phyloP scores from a whole-genome alignment of 2,797 vertebrate species.

The Rhincodon typus region DNA sequence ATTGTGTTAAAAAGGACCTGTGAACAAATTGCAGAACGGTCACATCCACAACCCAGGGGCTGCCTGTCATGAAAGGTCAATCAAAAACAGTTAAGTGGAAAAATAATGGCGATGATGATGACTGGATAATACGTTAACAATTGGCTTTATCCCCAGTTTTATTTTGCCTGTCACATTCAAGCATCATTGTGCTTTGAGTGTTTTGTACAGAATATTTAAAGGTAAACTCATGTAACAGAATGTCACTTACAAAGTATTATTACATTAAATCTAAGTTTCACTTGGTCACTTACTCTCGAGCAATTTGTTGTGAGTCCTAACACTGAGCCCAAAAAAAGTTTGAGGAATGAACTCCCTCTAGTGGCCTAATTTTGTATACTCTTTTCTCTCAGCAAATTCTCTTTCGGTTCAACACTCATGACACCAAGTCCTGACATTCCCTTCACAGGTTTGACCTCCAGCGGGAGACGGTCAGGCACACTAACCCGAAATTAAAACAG shows the following conservation, averaged over 20 bases:
- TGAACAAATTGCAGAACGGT: too few species aligned
- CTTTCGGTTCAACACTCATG: neutral
- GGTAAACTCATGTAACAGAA: neutral
- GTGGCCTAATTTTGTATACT: neutral
- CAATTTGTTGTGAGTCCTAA: neutral
- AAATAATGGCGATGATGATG: neutral
- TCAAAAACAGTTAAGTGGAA: neutral
- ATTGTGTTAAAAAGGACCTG: too few species aligned
- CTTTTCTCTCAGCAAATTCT: neutral
- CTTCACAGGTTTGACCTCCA: too few species aligned
- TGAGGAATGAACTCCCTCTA: neutral
- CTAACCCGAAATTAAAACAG: neutral
- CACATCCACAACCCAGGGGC: too few species aligned
- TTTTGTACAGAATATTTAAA: neutral
- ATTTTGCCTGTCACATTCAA: neutral
- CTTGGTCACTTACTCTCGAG: too few species aligned
- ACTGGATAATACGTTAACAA: neutral
- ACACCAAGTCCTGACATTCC: too few species aligned
- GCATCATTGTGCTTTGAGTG: neutral
- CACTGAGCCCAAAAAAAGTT: neutral
- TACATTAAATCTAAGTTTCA: neutral
- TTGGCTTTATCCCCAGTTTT: neutral
- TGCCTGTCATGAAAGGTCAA: neutral
- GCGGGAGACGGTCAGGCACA: too few species aligned
- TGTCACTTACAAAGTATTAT: too few species aligned